These are phyloP conservation scores for Lasioglossum figueresi DNA, from an alignment of 2,888 invertebrate genomes.

Conservation along the genomic window DNA sequence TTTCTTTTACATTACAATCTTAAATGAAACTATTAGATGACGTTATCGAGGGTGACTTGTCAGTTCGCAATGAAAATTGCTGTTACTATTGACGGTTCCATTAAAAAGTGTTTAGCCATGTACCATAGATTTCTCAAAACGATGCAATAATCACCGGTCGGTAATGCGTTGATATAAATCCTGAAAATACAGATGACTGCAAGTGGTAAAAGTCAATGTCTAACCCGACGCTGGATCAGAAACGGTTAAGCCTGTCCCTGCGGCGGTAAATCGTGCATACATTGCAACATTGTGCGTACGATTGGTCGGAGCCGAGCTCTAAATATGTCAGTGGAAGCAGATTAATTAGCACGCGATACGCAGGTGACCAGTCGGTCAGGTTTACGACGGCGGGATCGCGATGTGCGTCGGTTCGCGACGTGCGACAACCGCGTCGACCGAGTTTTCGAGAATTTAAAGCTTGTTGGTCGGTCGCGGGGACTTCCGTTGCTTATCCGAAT, in stretches of 20 bases:
- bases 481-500: conserved; percentile 64
- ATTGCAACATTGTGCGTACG: neutral
- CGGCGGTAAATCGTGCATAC: neutral
- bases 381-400: neutral
- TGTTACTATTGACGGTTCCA: no score
- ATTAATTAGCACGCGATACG: conserved; percentile 9
- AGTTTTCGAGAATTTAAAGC: conserved; percentile 8
- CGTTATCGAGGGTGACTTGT: no score
- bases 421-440: neutral
- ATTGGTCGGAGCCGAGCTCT: neutral
- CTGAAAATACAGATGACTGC: neutral
- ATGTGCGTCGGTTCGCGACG: neutral
- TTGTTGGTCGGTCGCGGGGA: conserved; percentile 14
- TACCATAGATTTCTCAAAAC: no score
- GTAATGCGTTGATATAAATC: no score
- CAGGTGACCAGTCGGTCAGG: neutral
- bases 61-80: no score
- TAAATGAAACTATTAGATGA: no score
- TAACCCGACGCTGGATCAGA: neutral
- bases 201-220: neutral
- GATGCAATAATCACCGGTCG: no score
- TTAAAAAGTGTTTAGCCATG: no score
- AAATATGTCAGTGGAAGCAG: neutral
- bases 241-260: neutral
- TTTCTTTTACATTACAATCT: no score